Percentiles rank a stretch among this genome's conserved stretches.
These are phyloP conservation scores for Ficedula albicollis DNA, from an alignment of 2,797 vertebrate genomes.

Conservation along the genomic window DNA sequence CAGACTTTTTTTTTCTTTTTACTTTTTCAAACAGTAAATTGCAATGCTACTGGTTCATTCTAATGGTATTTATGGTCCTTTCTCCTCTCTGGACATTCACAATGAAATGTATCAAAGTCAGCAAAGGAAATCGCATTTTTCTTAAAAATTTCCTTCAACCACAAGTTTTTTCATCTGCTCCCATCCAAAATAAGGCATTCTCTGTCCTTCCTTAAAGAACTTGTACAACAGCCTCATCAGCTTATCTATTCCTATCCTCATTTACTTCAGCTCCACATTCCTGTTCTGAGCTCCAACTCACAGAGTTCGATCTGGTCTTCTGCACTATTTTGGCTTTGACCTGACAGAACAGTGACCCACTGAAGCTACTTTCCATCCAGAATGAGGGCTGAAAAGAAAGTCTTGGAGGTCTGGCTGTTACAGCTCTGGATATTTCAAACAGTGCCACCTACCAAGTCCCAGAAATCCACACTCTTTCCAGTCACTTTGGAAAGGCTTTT, in stretches of 20 bases:
- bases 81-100: background rate
- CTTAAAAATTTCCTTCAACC: background rate
- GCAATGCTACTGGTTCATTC: background rate
- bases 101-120: background rate
- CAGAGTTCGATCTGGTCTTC: background rate
- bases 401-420: background rate
- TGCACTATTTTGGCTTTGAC: background rate
- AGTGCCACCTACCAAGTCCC: slow-evolving; percentile 45
- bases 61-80: background rate
- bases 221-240: background rate
- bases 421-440: background rate
- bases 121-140: background rate
- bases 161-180: background rate
- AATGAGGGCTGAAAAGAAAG: background rate
- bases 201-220: background rate
- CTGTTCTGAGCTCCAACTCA: background rate
- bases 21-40: background rate
- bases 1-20: background rate
- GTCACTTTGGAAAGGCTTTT: background rate
- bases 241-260: background rate
- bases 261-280: background rate
- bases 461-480: background rate
- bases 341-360: background rate
- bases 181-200: background rate
- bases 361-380: slow-evolving; percentile 9